These are phyloP conservation scores for Oligia latruncula DNA, from an alignment of 2,888 invertebrate species.

Conservation along the genomic window DNA sequence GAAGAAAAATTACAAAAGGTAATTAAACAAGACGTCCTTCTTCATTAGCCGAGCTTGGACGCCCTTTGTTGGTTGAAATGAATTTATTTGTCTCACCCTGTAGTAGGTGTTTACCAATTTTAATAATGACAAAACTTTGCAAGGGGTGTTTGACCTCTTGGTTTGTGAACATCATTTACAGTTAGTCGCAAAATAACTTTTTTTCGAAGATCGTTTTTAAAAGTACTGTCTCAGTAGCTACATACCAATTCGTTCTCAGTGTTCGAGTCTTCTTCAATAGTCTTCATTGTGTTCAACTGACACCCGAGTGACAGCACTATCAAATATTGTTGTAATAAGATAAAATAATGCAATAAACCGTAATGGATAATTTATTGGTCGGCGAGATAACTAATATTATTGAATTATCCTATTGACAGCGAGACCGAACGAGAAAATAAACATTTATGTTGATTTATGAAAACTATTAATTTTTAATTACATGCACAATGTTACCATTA, in stretches of 20 bases:
- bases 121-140: slow-evolving; percentile 63
- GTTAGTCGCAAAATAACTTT: slow-evolving; percentile 17
- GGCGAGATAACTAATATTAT: slow-evolving; percentile 66
- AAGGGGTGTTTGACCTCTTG: slow-evolving; percentile 52
- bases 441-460: slow-evolving; percentile 76
- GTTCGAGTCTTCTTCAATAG: slow-evolving; percentile 34
- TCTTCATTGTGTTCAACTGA: not conserved
- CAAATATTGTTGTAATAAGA: slow-evolving; percentile 53
- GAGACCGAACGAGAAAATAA: slow-evolving; percentile 61
- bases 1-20: slow-evolving; percentile 88
- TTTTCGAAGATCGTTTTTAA: not conserved
- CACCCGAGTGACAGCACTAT: slow-evolving; percentile 24
- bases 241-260: slow-evolving; percentile 3
- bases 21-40: slow-evolving; percentile 88
- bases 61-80: slow-evolving; percentile 82
- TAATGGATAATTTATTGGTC: slow-evolving; percentile 67
- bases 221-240: not conserved
- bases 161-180: slow-evolving; percentile 34
- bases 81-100: slow-evolving; percentile 80
- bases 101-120: slow-evolving; percentile 67
- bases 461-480: slow-evolving; percentile 77
- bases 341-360: slow-evolving; percentile 61
- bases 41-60: slow-evolving; percentile 83
- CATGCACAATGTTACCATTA: slow-evolving; percentile 69
- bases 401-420: slow-evolving; percentile 72